These are phyloP conservation scores for Steatocranus sp. DNA, from an alignment of 2,797 vertebrate genomes.

Conservation along the genomic window DNA sequence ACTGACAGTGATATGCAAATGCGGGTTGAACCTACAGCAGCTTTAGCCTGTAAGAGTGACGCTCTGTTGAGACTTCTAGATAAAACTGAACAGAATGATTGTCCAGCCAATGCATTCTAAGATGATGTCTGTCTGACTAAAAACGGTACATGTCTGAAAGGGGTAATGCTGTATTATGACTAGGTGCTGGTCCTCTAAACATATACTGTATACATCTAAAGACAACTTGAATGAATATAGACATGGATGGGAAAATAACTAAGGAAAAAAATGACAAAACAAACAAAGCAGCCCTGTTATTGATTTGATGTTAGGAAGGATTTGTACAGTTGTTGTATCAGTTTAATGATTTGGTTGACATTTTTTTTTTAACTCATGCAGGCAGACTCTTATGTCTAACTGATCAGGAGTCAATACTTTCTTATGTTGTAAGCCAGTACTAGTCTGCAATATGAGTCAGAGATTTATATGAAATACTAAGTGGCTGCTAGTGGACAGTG, in stretches of 20 bases:
- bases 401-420: not conserved
- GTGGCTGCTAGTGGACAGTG: not conserved
- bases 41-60: not conserved
- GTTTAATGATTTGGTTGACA: not conserved
- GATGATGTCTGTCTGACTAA: not conserved
- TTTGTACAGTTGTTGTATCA: not conserved
- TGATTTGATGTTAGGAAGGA: not conserved
- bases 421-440: not conserved
- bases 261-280: slow-evolving; percentile 3
- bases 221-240: slow-evolving; percentile 44
- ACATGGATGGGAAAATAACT: slow-evolving; percentile 45
- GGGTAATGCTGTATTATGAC: not conserved
- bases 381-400: not conserved
- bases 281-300: slow-evolving; percentile 32
- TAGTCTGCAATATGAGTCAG: not conserved
- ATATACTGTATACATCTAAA: slow-evolving; percentile 3
- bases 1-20: not conserved
- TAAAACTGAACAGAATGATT: not conserved
- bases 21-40: not conserved
- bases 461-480: not conserved
- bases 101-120: not conserved
- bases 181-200: slow-evolving; percentile 5
- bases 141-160: not conserved
- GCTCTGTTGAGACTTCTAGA: not conserved
- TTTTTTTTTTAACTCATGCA: not conserved